Conservation (phyloP, 2,113 vertebrate genomes). For the Nipponia nippon region DNA sequence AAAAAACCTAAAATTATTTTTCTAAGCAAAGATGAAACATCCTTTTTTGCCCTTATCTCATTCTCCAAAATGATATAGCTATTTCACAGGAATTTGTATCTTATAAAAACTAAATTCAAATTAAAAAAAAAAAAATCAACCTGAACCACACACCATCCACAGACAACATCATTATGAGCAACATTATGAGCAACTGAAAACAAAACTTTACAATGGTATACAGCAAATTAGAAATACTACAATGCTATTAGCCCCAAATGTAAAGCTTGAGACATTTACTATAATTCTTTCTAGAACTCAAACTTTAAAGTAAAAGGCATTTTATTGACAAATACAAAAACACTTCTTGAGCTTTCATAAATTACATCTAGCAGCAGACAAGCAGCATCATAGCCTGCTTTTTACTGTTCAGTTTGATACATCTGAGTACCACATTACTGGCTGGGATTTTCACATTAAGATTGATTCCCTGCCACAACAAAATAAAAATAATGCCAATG, state of each 20-base stretch:
- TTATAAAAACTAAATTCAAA: not conserved
- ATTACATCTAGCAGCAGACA: not conserved
- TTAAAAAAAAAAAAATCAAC: not conserved
- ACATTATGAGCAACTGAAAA: not conserved
- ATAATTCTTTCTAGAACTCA: not conserved
- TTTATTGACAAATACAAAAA: not conserved
- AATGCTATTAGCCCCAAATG: not conserved
- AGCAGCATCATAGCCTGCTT: not conserved
- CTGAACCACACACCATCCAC: not conserved
- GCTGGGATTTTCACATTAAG: not conserved
- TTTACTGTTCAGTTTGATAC: not conserved
- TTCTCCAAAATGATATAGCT: not conserved
- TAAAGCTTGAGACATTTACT: not conserved
- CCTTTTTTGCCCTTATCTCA: not conserved
- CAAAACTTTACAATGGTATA: not conserved
- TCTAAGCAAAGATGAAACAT: not conserved
- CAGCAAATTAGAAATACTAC: not conserved
- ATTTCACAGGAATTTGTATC: not conserved
- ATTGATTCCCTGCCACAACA: not conserved
- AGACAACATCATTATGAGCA: not conserved
- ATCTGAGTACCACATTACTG: not conserved
- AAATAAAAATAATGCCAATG: not conserved
- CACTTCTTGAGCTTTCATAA: not conserved
- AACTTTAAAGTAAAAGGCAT: not conserved
- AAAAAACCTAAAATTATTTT: not conserved